Percentiles rank a stretch among this genome's conserved stretches.
Evolutionary conservation across 1,140 invertebrate genomes (phyloP).

Genomic region (Drosophila santomea): DNA sequence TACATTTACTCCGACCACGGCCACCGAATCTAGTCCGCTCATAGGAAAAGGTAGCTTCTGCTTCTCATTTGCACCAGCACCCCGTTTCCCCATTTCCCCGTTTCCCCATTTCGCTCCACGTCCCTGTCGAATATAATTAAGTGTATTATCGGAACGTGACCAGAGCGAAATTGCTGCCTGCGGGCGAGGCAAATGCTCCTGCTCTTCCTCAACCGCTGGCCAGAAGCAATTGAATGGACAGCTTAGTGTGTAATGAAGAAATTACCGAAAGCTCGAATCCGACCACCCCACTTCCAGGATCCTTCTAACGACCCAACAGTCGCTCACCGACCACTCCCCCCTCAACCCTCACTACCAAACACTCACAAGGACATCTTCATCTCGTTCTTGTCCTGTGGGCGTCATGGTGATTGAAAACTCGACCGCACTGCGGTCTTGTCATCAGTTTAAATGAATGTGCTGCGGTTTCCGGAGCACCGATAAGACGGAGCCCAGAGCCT

Average conservation of each 20-base stretch:
- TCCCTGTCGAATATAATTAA: constrained; percentile 65
- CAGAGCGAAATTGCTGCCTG: constrained; percentile 72
- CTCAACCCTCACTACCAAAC: not conserved
- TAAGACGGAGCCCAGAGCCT: constrained; percentile 66
- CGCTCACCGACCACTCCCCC: no score
- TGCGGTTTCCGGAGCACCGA: constrained; percentile 61
- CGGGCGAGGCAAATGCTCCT: constrained; percentile 27
- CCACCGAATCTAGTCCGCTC: constrained; percentile 65
- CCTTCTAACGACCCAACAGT: not conserved
- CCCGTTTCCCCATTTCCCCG: not conserved
- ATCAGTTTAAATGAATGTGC: constrained; percentile 78
- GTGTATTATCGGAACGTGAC: constrained; percentile 78
- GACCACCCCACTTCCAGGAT: not conserved
- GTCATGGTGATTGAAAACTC: constrained; percentile 81
- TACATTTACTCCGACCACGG: constrained; percentile 74
- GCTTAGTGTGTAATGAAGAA: constrained; percentile 80
- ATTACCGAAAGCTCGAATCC: constrained; percentile 64
- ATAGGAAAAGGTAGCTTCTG: constrained; percentile 50
- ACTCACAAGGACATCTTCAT: constrained; percentile 21
- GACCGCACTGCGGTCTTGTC: constrained; percentile 77
- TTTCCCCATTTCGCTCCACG: not conserved
- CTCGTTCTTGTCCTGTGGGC: constrained; percentile 48
- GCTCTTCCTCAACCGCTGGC: not conserved
- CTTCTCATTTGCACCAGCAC: no score
- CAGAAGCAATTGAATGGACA: constrained; percentile 65